Evolutionary conservation across 1,140 invertebrate species (phyloP).

Genomic region (Trichonephila inaurata): DNA sequence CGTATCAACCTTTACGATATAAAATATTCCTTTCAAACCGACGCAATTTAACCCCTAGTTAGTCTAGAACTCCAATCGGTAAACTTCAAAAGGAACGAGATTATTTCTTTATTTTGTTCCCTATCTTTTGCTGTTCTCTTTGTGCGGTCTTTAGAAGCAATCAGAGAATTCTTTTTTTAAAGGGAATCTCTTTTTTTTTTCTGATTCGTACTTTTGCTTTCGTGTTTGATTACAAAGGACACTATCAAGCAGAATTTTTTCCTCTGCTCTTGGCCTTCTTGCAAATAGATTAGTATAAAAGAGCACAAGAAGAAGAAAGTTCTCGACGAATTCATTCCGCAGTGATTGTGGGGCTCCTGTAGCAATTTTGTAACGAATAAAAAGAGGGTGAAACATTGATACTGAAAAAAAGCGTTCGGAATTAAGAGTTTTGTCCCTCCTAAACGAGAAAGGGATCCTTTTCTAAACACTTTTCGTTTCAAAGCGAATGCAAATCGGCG

Average conservation of each 20-base stretch:
- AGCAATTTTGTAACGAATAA: conserved; percentile 24
- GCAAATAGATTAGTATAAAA: conserved; percentile 73
- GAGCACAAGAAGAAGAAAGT: not conserved
- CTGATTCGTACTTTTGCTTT: conserved; percentile 66
- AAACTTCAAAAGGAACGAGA: conserved; percentile 61
- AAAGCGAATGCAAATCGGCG: not conserved
- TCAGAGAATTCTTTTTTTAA: conserved; percentile 44
- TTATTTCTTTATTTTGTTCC: conserved; percentile 38
- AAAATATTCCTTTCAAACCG: conserved; percentile 64
- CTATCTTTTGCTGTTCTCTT: conserved; percentile 64
- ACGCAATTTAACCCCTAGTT: conserved; percentile 73
- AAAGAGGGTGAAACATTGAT: conserved; percentile 10
- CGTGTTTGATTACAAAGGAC: conserved; percentile 69
- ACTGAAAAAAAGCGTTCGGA: conserved; percentile 10
- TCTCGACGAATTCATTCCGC: conserved; percentile 47
- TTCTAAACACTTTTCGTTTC: conserved; percentile 4
- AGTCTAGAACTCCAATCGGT: conserved; percentile 56
- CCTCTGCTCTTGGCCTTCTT: conserved; percentile 2
- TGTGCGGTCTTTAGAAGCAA: conserved; percentile 74
- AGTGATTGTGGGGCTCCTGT: conserved; percentile 54
- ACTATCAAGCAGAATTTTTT: conserved; percentile 52
- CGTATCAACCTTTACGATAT: conserved; percentile 62
- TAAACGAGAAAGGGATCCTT: not conserved
- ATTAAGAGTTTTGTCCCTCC: conserved; percentile 40
- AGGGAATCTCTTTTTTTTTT: not conserved